phyloP scores from a whole-genome alignment of 2,888 invertebrate species.

The Heliconius erato region DNA sequence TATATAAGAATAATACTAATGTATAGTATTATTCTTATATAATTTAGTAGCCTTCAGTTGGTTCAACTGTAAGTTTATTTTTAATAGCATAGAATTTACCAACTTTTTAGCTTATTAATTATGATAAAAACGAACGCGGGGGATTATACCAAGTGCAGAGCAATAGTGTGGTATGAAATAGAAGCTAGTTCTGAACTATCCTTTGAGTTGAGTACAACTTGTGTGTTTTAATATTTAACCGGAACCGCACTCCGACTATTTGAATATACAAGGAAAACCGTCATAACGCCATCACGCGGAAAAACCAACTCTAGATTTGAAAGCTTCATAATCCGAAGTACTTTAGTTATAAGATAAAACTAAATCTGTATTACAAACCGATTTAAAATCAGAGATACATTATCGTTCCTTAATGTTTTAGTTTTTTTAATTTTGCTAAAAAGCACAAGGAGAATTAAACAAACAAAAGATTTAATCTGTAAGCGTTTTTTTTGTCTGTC shows the following conservation, averaged over 20 bases:
- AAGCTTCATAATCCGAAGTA: conserved; percentile 78
- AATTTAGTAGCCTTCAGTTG: not conserved
- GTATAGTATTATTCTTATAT: not conserved
- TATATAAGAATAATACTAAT: too few relatives aligned
- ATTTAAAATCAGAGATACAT: conserved; percentile 72
- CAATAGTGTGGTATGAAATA: conserved; percentile 46
- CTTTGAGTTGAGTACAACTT: conserved; percentile 61
- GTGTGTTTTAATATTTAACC: conserved; percentile 80
- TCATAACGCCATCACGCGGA: conserved; percentile 75
- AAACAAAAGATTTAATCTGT: conserved; percentile 80
- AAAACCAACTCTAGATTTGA: conserved; percentile 66
- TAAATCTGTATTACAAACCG: conserved; percentile 63
- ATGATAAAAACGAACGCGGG: conserved; percentile 33
- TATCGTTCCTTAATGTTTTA: conserved; percentile 73
- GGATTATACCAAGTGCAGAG: conserved; percentile 48
- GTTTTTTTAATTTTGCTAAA: conserved; percentile 69
- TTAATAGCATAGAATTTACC: not conserved
- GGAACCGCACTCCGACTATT: conserved; percentile 72
- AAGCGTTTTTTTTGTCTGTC: conserved; percentile 76
- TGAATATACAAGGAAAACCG: conserved; percentile 80
- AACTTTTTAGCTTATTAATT: not conserved
- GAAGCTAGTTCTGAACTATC: conserved; percentile 52
- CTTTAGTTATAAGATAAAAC: conserved; percentile 65
- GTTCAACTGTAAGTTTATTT: not conserved
- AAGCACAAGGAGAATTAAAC: conserved; percentile 78